Evolutionary conservation across 2,113 vertebrate genomes (phyloP), one percentile per base, ranked within the genome.

Genomic region (Mirounga angustirostris): DNA sequence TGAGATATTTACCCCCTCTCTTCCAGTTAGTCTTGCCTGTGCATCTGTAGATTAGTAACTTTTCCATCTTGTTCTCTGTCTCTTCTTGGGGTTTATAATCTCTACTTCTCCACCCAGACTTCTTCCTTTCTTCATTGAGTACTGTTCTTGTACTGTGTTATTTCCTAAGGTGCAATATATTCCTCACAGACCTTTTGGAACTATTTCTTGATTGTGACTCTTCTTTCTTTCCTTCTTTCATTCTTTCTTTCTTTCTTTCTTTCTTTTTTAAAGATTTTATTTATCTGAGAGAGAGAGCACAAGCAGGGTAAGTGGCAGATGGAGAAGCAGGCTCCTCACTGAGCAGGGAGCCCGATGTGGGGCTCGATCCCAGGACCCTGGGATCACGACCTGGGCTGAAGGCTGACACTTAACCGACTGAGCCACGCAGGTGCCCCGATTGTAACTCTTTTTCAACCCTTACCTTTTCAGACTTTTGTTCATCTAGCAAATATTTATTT

Each of bases 401-500:
- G 73, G 24, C 43, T 26, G 73, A 28, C 14, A 1, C 40, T 46
- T 74, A 46, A 26, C 40, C 2, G 5, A 28, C 73, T 43, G 40
- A 74, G 24, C 40, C 22, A 74, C 40, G 22, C 40, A 74, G 40
- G 40, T 26, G 6, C 40, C 40, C 40, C 2, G 54, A 65, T 87
- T 95, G 46, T 94, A 54, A 82, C 15, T 78, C 2, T 79, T 4
- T 95, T 92, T 95, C 63, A 93, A 0, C n/a, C 4, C 9, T 71
- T 85, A 84, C 15, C 59, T 92, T 79, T 94, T 95, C 36, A 85
- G 18, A 46, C 6, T 76, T 95, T 80, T 54, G 22, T 85, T 96
- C 21, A 81, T 81, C 28, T 74, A 52, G 36, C 16, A 88, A n/a
- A 11, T 95, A 83, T 56, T 96, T 97, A 90, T 33, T 83, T 80